These are phyloP conservation scores for Thera obeliscata DNA, from an alignment of 2,888 invertebrate genomes.

Conservation along the genomic window DNA sequence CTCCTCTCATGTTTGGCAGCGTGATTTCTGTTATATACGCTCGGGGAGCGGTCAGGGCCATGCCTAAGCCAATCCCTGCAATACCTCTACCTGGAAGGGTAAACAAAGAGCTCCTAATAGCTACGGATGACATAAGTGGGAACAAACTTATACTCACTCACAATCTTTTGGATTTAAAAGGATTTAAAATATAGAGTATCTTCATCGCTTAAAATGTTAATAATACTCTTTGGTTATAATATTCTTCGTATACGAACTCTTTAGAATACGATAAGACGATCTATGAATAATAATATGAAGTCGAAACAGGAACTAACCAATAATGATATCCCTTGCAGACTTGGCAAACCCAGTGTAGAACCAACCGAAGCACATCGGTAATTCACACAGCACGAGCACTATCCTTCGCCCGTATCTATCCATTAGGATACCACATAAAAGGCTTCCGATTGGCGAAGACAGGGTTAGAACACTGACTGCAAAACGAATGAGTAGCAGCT, in stretches of 20 bases:
- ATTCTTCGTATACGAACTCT: too few relatives aligned
- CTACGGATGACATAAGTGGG: too few relatives aligned
- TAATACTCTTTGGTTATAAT: too few relatives aligned
- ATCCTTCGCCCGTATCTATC: slow-evolving; percentile 85
- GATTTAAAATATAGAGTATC: too few relatives aligned
- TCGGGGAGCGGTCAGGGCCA: slow-evolving; percentile 85
- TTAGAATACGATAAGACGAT: too few relatives aligned
- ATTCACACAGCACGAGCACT: slow-evolving; percentile 81
- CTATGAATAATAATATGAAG: background rate
- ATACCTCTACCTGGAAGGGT: slow-evolving; percentile 75
- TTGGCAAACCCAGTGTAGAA: slow-evolving; percentile 79
- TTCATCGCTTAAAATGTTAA: too few relatives aligned
- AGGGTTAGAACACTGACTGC: slow-evolving; percentile 85
- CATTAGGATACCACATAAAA: slow-evolving; percentile 86
- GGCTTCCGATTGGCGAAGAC: slow-evolving; percentile 85
- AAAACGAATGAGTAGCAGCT: slow-evolving; percentile 34
- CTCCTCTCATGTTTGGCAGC: slow-evolving; percentile 87
- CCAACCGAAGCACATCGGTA: slow-evolving; percentile 87
- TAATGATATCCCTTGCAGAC: slow-evolving; percentile 79
- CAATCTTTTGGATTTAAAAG: too few relatives aligned
- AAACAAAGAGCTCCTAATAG: background rate
- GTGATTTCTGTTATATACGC: slow-evolving; percentile 87
- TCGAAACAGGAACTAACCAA: slow-evolving; percentile 65
- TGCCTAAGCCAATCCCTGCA: slow-evolving; percentile 87
- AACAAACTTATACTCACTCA: too few relatives aligned